phyloP scores from a whole-genome alignment of 1,140 invertebrate species.

The Agraylea sexmaculata region DNA sequence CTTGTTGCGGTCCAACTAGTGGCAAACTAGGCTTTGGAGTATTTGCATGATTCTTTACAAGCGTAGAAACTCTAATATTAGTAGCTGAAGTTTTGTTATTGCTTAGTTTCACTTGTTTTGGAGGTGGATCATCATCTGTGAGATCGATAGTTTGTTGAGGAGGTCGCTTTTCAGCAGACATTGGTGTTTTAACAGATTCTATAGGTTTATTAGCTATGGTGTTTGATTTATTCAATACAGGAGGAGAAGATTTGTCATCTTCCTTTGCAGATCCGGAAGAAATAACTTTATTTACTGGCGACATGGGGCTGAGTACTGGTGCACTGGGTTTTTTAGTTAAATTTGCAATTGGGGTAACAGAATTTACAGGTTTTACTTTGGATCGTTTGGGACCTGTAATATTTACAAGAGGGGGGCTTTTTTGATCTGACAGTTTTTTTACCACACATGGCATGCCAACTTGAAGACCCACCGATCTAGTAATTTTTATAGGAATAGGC shows the following conservation, averaged over 20 bases:
- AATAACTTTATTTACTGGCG: constrained; percentile 19
- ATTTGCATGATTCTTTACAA: too few species aligned
- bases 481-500: constrained; percentile 63
- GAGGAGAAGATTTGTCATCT: constrained; percentile 22
- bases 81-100: constrained; percentile 7
- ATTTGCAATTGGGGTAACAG: too few species aligned
- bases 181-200: not conserved
- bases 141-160: constrained; percentile 31
- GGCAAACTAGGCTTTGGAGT: too few species aligned
- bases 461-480: constrained; percentile 69
- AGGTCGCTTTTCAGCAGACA: constrained; percentile 28
- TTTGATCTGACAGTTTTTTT: constrained; percentile 10
- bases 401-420: constrained; percentile 13
- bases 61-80: too few species aligned
- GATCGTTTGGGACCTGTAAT: constrained; percentile 3
- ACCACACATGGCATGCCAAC: too few species aligned
- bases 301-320: constrained; percentile 9
- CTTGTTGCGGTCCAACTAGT: too few species aligned
- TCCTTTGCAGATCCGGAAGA: constrained; percentile 18
- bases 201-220: too few species aligned
- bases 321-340: constrained; percentile 12
- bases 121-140: constrained; percentile 38
- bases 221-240: constrained; percentile 19
- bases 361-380: not conserved
- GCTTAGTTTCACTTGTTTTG: constrained; percentile 23